A percentile compares a stretch with the other conserved stretches of the same genome.
Evolutionary conservation across 2,113 vertebrate species (phyloP).

Genomic region (Micronisus gabar): DNA sequence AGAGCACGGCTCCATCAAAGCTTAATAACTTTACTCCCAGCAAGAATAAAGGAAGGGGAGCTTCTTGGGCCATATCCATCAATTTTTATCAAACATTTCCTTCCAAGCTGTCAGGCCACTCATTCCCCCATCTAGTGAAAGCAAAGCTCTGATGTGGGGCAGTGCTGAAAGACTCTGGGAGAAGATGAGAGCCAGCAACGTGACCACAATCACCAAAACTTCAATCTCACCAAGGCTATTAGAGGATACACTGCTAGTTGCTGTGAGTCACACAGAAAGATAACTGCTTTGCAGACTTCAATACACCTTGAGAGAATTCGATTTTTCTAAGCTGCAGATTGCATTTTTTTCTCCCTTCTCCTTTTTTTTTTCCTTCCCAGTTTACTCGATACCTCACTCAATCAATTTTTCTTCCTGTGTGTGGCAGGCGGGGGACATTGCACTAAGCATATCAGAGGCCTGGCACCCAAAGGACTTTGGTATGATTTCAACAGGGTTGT

Average conservation of each 20-base stretch:
- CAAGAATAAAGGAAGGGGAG: constrained; percentile 60
- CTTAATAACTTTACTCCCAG: constrained; percentile 50
- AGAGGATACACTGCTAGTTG: constrained; percentile 22
- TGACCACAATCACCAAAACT: constrained; percentile 56
- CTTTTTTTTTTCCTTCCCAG: not conserved
- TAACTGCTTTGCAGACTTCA: constrained; percentile 57
- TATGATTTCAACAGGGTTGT: not conserved
- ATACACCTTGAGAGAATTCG: constrained; percentile 60
- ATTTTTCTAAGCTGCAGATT: constrained; percentile 65
- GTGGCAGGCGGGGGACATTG: not conserved
- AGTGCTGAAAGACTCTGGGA: not conserved
- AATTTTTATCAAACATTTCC: constrained; percentile 66
- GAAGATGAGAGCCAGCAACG: not conserved
- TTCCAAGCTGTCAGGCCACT: constrained; percentile 50
- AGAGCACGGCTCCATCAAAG: constrained; percentile 36
- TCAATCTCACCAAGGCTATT: constrained; percentile 60
- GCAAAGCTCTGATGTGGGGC: not conserved
- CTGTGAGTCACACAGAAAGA: constrained; percentile 43
- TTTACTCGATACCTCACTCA: not conserved
- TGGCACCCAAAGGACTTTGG: not conserved
- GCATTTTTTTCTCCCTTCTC: not conserved
- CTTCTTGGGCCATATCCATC: constrained; percentile 51
- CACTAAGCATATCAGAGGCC: not conserved
- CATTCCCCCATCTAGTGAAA: not conserved
- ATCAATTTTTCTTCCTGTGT: constrained; percentile 34